Percentiles rank a stretch among this genome's conserved stretches.
Evolutionary conservation across 37 sponge, comb jelly and placozoan species (phyloP).

Genomic region (Cliona cf. orientalis): DNA sequence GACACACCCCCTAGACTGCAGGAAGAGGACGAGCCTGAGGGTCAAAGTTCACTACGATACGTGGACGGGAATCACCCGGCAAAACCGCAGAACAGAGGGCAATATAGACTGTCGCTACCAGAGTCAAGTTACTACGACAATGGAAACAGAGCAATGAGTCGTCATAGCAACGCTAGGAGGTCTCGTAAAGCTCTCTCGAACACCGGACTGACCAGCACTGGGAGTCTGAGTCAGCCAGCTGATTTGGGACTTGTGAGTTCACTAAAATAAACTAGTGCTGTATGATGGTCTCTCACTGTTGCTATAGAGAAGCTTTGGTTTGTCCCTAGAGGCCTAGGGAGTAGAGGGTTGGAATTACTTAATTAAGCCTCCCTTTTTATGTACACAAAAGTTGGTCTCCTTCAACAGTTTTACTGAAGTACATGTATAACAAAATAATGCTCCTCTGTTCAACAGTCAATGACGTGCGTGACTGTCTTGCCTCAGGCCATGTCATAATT

Average conservation of each 20-base stretch:
- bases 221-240: background rate
- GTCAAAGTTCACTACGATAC: background rate
- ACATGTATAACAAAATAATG: no score
- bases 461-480: no score
- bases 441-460: no score
- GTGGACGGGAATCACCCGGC: background rate
- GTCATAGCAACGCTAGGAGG: background rate
- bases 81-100: constrained; percentile 21
- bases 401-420: no score
- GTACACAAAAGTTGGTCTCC: no score
- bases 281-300: no score
- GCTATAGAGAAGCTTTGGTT: no score
- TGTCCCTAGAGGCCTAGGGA: no score
- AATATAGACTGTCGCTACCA: constrained; percentile 10
- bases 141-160: background rate
- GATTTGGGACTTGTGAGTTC: background rate
- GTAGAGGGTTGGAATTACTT: no score
- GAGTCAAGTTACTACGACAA: constrained; percentile 20
- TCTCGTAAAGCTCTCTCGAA: background rate
- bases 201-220: background rate
- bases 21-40: background rate
- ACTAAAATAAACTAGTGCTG: no score
- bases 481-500: background rate
- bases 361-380: no score
- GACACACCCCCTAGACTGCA: background rate